A percentile compares a stretch with the other conserved stretches of the same genome.
phyloP scores from a whole-genome alignment of 2,797 vertebrate species.

The Tenualosa thibaudeaui region DNA sequence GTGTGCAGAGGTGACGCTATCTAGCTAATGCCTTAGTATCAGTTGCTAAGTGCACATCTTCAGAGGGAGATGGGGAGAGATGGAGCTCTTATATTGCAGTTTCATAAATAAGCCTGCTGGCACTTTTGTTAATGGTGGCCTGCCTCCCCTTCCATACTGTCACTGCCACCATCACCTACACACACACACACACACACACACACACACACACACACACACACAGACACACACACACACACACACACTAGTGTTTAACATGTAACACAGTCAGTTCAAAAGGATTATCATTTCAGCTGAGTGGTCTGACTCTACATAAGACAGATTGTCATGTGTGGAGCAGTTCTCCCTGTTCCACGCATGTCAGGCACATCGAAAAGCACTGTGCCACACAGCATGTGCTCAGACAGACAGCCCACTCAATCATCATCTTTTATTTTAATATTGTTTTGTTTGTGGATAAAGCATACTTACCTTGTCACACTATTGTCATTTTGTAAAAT shows the following conservation, averaged over 20 bases:
- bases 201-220: not conserved
- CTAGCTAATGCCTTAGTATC: slow-evolving; percentile 7
- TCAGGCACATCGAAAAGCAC: not conserved
- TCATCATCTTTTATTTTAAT: not conserved
- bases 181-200: not conserved
- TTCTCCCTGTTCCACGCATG: not conserved
- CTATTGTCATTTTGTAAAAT: no score
- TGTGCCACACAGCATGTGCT: not conserved
- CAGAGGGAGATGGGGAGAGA: not conserved
- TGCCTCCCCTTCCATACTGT: not conserved
- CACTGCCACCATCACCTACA: not conserved
- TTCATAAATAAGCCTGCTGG: slow-evolving; percentile 13
- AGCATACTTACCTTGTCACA: not conserved
- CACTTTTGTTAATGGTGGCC: slow-evolving; percentile 3
- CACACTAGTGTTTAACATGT: not conserved
- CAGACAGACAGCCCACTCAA: not conserved
- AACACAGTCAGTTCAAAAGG: not conserved
- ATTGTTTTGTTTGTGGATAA: not conserved
- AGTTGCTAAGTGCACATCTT: slow-evolving; percentile 12
- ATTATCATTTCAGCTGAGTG: slow-evolving; percentile 4
- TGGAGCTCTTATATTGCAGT: not conserved
- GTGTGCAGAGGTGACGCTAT: not conserved
- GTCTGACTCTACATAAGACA: not conserved
- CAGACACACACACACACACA: not conserved
- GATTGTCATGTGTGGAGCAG: not conserved